Percentiles rank a stretch among this genome's conserved stretches.
phyloP scores from a whole-genome alignment of 2,888 invertebrate species.

The Stenurella melanura region DNA sequence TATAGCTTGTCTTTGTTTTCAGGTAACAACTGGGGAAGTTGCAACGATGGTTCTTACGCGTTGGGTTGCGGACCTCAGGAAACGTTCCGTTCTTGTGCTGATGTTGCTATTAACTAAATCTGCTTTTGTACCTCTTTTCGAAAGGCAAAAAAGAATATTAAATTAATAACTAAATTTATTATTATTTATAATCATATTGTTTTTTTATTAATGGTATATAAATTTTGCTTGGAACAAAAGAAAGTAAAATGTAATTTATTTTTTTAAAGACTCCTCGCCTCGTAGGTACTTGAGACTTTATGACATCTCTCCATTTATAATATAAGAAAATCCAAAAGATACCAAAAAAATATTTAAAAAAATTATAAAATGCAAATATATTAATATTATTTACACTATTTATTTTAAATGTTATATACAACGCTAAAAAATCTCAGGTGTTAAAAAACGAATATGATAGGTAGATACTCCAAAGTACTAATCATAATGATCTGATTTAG shows the following conservation, averaged over 20 bases:
- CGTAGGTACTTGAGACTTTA: not conserved
- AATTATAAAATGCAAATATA: not conserved
- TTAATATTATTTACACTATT: not conserved
- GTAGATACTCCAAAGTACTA: not conserved
- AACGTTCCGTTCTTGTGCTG: slow-evolving; percentile 68
- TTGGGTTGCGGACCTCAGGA: slow-evolving; percentile 70
- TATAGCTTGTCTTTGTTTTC: slow-evolving; percentile 42
- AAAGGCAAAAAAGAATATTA: not conserved
- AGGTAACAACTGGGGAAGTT: slow-evolving; percentile 69
- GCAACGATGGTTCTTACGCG: slow-evolving; percentile 62
- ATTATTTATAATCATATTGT: not conserved
- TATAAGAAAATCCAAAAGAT: not conserved
- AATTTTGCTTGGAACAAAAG: not conserved
- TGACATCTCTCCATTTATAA: not conserved
- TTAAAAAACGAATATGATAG: not conserved
- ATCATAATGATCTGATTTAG: not conserved
- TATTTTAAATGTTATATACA: not conserved
- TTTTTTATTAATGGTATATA: not conserved
- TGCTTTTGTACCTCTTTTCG: not conserved
- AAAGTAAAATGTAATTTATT: not conserved
- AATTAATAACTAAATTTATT: not conserved
- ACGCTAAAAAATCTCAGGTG: not conserved
- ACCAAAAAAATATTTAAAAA: not conserved
- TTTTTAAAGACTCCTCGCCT: not conserved
- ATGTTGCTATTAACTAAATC: slow-evolving; percentile 61